phyloP scores from a whole-genome alignment of 2,888 invertebrate species.

The Coelopa pilipes region DNA sequence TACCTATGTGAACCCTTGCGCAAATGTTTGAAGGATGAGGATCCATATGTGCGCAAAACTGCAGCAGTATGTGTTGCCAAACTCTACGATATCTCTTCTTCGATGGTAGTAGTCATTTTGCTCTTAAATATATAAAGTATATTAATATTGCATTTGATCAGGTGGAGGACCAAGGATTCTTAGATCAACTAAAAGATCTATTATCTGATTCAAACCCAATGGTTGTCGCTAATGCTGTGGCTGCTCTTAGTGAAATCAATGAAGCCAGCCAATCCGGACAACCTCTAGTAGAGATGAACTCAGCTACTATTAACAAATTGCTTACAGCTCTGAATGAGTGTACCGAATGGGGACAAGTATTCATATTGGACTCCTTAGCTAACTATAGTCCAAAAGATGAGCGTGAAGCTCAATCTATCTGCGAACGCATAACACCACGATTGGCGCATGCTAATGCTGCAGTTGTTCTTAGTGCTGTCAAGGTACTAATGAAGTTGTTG shows the following conservation, averaged over 20 bases:
- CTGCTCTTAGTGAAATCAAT: slow-evolving; percentile 97
- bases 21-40: slow-evolving; percentile 94
- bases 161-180: slow-evolving; percentile 83
- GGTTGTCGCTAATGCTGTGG: slow-evolving; percentile 99
- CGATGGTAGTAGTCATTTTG: slow-evolving; percentile 70
- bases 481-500: slow-evolving; percentile 97
- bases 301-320: slow-evolving; percentile 97
- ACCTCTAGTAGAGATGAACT: slow-evolving; percentile 93
- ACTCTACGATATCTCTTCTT: slow-evolving; percentile 92
- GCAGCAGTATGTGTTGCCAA: slow-evolving; percentile 99
- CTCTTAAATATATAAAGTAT: not conserved
- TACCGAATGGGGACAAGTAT: slow-evolving; percentile 99
- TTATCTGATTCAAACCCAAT: slow-evolving; percentile 99
- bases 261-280: slow-evolving; percentile 96
- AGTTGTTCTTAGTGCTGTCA: slow-evolving; percentile 97
- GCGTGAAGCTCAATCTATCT: slow-evolving; percentile 97
- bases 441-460: slow-evolving; percentile 99
- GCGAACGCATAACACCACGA: slow-evolving; percentile 96
- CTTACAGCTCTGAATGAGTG: slow-evolving; percentile 98
- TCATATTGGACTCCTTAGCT: slow-evolving; percentile 96
- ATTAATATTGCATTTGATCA: slow-evolving; percentile 30
- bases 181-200: slow-evolving; percentile 96
- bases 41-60: slow-evolving; percentile 97
- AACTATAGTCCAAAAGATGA: slow-evolving; percentile 98
- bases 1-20: slow-evolving; percentile 97